A percentile compares a stretch with the other conserved stretches of the same genome.
Evolutionary conservation across 2,113 vertebrate genomes (phyloP).

Genomic region (Dolichotis patagonum): DNA sequence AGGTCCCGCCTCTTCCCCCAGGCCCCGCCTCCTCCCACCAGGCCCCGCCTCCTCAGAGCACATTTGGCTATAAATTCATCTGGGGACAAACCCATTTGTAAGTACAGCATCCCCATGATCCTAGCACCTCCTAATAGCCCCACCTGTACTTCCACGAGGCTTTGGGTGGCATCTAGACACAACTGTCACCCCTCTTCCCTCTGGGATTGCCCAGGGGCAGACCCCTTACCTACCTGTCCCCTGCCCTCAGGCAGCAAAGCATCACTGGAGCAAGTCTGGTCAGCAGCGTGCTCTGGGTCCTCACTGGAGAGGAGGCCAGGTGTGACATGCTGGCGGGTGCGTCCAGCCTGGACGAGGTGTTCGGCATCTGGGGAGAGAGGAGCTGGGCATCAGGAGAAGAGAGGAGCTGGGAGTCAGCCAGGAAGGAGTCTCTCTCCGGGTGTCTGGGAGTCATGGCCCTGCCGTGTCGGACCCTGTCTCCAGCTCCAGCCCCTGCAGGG

Average conservation of each 20-base stretch:
- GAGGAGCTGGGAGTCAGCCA: neutral
- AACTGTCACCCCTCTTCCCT: neutral
- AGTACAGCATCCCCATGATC: neutral
- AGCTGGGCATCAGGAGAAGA: neutral
- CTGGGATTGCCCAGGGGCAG: neutral
- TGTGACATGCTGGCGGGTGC: too few species aligned
- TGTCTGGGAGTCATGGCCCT: neutral
- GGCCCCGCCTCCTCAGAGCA: neutral
- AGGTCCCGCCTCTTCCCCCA: neutral
- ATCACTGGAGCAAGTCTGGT: neutral
- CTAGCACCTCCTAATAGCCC: neutral
- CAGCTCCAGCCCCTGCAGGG: neutral
- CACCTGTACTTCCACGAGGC: neutral
- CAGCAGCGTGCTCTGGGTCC: neutral
- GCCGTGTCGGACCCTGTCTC: neutral
- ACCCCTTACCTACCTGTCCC: neutral
- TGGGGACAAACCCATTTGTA: neutral
- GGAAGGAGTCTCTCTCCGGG: neutral
- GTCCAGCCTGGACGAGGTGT: neutral
- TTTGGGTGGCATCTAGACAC: neutral
- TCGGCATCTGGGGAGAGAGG: neutral
- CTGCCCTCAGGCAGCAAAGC: neutral
- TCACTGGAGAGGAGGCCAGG: neutral
- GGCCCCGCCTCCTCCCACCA: neutral
- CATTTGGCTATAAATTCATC: neutral